A percentile compares a stretch with the other conserved stretches of the same genome.
Evolutionary conservation across 2,888 invertebrate genomes (phyloP).

Genomic region (Strigamia maritima): DNA sequence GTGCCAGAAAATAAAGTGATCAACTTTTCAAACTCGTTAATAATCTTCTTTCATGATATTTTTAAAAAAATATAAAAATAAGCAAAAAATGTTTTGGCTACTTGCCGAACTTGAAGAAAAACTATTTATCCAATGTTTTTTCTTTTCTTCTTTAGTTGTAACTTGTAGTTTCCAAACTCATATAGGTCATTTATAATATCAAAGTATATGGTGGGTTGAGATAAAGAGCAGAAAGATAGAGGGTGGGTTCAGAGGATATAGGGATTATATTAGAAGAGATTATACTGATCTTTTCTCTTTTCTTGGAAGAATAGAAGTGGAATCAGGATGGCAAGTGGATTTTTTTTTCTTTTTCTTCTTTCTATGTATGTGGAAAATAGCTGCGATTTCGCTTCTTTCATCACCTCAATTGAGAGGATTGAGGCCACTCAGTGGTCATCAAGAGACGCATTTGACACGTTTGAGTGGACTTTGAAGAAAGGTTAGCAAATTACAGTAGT

Average conservation of each 20-base stretch:
- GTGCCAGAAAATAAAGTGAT: background rate
- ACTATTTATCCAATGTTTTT: background rate
- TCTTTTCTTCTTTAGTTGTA: background rate
- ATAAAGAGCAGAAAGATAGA: background rate
- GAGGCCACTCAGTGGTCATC: background rate
- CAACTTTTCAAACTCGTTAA: background rate
- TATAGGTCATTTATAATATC: background rate
- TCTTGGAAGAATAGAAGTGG: background rate
- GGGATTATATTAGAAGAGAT: background rate
- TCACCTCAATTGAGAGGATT: background rate
- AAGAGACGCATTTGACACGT: background rate
- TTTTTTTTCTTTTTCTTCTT: background rate
- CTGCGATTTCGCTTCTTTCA: background rate
- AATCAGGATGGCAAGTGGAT: background rate
- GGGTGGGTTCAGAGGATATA: background rate
- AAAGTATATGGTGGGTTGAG: background rate
- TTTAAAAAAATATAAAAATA: background rate
- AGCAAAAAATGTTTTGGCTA: background rate
- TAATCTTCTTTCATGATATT: background rate
- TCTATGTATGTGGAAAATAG: background rate
- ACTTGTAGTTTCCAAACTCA: background rate
- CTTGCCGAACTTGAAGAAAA: background rate
- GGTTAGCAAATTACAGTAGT: background rate
- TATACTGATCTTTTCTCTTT: background rate
- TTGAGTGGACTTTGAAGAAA: constrained; percentile 2